Conservation (phyloP, 2,797 vertebrate species). For the Sylvilagus floridanus region DNA sequence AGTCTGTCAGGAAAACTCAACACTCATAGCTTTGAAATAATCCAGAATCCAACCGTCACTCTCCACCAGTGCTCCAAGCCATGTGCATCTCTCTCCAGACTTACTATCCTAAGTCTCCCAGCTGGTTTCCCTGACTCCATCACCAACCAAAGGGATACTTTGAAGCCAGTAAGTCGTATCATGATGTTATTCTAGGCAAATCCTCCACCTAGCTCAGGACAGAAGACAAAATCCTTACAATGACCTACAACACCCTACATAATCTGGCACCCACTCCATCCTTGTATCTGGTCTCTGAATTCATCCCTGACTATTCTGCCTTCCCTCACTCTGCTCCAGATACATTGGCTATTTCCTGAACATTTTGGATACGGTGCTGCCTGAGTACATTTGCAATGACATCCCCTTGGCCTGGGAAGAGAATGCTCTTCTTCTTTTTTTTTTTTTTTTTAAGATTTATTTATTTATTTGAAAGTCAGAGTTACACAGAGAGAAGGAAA, state of each 20-base stretch:
- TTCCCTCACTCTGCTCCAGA: not conserved
- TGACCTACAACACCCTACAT: not conserved
- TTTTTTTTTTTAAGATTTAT: too few species aligned
- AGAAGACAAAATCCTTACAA: not conserved
- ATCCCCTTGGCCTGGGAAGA: not conserved
- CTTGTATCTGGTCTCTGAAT: not conserved
- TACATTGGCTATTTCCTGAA: not conserved
- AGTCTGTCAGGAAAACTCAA: not conserved
- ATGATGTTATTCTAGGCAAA: not conserved
- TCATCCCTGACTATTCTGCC: not conserved
- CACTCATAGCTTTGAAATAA: not conserved
- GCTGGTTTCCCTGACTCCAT: not conserved
- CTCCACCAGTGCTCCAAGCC: not conserved
- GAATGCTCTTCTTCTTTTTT: too few species aligned
- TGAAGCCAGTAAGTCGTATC: not conserved
- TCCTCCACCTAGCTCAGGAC: not conserved
- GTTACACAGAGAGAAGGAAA: too few species aligned
- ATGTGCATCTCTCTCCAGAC: too few species aligned
- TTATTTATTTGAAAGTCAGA: too few species aligned
- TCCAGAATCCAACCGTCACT: not conserved
- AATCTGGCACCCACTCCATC: not conserved
- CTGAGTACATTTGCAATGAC: not conserved
- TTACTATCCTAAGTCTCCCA: not conserved
- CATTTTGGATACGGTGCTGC: not conserved
- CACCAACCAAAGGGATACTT: not conserved